Percentiles rank a stretch among this genome's conserved stretches.
Evolutionary conservation across 2,113 vertebrate species (phyloP).

Genomic region (Polypterus bichir): DNA sequence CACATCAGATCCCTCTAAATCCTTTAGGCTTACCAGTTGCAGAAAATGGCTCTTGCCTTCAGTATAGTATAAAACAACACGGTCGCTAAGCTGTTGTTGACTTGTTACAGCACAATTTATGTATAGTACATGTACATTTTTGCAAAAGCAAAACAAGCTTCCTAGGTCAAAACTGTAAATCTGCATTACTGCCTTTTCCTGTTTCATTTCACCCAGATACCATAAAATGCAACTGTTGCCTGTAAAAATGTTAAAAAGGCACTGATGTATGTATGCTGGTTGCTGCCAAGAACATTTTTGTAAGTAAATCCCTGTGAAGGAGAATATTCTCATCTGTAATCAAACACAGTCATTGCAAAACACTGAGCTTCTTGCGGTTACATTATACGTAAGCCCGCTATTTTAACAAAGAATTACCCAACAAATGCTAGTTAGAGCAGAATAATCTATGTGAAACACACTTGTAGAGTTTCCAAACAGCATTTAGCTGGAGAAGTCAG

Average conservation of each 20-base stretch:
- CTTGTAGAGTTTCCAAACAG: neutral
- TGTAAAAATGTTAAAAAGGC: slow-evolving; percentile 37
- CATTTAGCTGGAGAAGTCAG: too few relatives aligned
- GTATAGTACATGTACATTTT: neutral
- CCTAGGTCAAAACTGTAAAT: slow-evolving; percentile 10
- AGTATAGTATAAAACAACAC: neutral
- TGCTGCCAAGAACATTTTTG: slow-evolving; percentile 34
- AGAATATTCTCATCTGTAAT: slow-evolving; percentile 32
- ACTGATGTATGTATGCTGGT: slow-evolving; percentile 31
- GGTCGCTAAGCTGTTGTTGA: slow-evolving; percentile 1
- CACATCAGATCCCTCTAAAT: neutral
- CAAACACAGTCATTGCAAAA: slow-evolving; percentile 35
- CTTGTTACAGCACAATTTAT: neutral
- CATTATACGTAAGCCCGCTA: slow-evolving; percentile 22
- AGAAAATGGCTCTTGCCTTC: neutral
- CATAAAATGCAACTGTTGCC: slow-evolving; percentile 38
- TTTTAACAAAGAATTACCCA: slow-evolving; percentile 16
- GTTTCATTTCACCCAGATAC: slow-evolving; percentile 41
- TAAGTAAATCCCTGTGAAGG: slow-evolving; percentile 35
- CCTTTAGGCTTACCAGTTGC: neutral
- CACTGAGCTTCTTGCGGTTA: slow-evolving; percentile 29
- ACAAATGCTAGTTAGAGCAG: slow-evolving; percentile 8
- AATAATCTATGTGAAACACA: neutral
- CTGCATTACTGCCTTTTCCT: slow-evolving; percentile 24
- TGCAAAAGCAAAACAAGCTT: slow-evolving; percentile 3